phyloP scores from a whole-genome alignment of 2,113 vertebrate species.

The Bagarius yarrelli region DNA sequence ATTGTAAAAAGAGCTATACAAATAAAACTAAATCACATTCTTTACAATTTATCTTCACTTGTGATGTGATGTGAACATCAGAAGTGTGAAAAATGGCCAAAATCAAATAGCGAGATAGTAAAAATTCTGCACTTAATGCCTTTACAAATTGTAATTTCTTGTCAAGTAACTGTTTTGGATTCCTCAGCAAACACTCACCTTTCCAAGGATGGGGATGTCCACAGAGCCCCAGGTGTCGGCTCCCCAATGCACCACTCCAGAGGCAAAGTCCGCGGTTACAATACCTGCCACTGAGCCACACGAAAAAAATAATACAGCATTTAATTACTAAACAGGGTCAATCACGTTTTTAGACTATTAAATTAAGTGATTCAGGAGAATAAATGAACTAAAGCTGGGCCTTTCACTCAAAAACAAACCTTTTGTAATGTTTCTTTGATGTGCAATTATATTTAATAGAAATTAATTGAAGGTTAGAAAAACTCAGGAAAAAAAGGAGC shows the following conservation, averaged over 20 bases:
- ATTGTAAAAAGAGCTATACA: too few relatives aligned
- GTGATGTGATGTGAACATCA: too few relatives aligned
- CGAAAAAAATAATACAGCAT: background rate
- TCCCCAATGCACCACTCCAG: conserved; percentile 76
- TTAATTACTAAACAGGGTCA: background rate
- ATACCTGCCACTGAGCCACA: conserved; percentile 72
- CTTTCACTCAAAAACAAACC: background rate
- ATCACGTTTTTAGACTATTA: too few relatives aligned
- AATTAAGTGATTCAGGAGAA: background rate
- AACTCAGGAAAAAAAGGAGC: background rate
- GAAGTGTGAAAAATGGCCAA: too few relatives aligned
- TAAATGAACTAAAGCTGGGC: background rate
- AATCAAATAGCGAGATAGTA: background rate
- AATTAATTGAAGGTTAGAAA: background rate
- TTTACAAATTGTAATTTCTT: background rate
- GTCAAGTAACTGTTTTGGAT: too few relatives aligned
- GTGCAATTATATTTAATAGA: background rate
- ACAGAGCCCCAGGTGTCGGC: conserved; percentile 81
- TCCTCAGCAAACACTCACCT: conserved; percentile 63
- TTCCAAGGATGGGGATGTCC: conserved; percentile 82
- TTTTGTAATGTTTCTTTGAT: background rate
- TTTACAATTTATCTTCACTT: background rate
- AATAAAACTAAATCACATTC: too few relatives aligned
- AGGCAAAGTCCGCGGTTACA: conserved; percentile 81
- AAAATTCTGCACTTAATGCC: background rate